Conservation (phyloP, 2,888 invertebrate species). For the Macaria liturata region DNA sequence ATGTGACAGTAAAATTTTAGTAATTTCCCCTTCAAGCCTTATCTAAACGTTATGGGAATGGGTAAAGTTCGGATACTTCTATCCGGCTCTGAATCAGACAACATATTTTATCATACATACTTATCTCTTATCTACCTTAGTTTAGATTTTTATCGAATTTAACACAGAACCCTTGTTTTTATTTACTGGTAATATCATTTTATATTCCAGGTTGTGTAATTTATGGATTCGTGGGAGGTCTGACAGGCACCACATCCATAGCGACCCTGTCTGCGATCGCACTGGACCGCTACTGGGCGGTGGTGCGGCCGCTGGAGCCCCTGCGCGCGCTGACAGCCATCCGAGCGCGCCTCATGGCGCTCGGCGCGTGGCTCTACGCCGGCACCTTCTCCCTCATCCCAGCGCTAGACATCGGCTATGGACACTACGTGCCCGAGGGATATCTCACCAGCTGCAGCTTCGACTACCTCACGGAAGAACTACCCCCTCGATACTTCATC, state of each 20-base stretch:
- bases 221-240: constrained; percentile 91
- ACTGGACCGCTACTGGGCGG: constrained; percentile 91
- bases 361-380: constrained; percentile 90
- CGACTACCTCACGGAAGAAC: constrained; percentile 89
- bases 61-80: constrained; percentile 9
- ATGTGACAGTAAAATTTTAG: neutral
- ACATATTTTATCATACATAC: constrained; percentile 1
- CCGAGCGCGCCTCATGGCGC: constrained; percentile 84
- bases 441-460: constrained; percentile 93
- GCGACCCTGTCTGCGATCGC: constrained; percentile 91
- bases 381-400: constrained; percentile 87
- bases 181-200: neutral
- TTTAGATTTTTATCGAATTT: too few relatives aligned
- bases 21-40: neutral
- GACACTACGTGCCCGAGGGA: constrained; percentile 92
- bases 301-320: constrained; percentile 90
- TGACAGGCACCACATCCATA: constrained; percentile 92
- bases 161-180: too few relatives aligned
- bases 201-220: constrained; percentile 87
- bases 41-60: constrained; percentile 9
- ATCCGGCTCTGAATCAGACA: neutral
- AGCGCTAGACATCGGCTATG: constrained; percentile 87
- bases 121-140: too few relatives aligned
- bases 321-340: constrained; percentile 84
- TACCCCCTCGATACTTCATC: constrained; percentile 86